Conservation (phyloP, 2,888 invertebrate genomes). For the Netelia fuscicornis region DNA sequence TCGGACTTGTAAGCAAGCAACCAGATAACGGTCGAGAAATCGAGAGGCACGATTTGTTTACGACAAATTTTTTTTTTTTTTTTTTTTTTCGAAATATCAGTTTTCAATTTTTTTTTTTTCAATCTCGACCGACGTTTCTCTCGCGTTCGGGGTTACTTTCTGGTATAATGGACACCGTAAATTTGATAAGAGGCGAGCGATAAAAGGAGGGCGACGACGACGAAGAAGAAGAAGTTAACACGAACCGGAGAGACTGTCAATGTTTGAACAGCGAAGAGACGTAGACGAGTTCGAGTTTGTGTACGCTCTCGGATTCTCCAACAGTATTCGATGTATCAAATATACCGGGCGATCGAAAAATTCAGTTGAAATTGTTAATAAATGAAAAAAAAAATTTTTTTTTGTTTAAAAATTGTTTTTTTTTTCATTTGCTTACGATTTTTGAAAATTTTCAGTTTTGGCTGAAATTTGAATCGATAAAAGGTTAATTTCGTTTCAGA, state of each 20-base stretch:
- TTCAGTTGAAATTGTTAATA: background rate
- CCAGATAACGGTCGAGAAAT: constrained; percentile 45
- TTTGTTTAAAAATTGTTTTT: background rate
- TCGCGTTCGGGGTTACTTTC: constrained; percentile 17
- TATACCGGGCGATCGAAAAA: background rate
- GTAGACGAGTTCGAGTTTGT: constrained; percentile 69
- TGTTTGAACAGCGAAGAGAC: constrained; percentile 71
- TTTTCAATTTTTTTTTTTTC: constrained; percentile 41
- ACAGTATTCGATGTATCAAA: constrained; percentile 15
- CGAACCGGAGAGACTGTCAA: constrained; percentile 56
- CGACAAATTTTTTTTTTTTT: constrained; percentile 57
- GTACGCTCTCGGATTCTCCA: constrained; percentile 45
- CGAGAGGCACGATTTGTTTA: constrained; percentile 53
- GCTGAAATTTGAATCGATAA: no score
- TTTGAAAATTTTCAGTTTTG: no score
- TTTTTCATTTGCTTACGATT: no score
- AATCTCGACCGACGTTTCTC: constrained; percentile 28
- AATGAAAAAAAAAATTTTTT: background rate
- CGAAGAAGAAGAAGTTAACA: constrained; percentile 35
- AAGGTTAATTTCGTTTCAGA: no score
- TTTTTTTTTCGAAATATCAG: constrained; percentile 50
- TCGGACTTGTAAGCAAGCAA: constrained; percentile 29
- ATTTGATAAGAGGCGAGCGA: constrained; percentile 70
- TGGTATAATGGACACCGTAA: constrained; percentile 66
- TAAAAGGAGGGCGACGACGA: constrained; percentile 52